Evolutionary conservation across 2,113 vertebrate genomes (phyloP), one percentile per base, ranked within the genome.

Genomic region (Nicator chloris): DNA sequence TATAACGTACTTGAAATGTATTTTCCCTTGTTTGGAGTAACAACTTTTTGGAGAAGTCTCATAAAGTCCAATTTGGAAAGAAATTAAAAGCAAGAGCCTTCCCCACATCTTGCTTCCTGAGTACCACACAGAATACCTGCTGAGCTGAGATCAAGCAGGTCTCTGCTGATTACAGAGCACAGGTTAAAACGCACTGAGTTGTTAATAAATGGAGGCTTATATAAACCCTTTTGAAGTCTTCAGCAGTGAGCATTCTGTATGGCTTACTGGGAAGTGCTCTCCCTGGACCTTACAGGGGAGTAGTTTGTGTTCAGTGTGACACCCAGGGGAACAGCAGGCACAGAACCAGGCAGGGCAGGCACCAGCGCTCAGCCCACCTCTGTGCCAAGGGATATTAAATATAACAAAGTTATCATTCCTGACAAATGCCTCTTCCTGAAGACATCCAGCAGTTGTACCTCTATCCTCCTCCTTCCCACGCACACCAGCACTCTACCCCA

Each of bases 81-180:
- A 93, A 96, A 95, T 94, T 95, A 90, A 88, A 93, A 33, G 88
- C 69, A 96, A 96, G 88, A 95, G 77, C 92, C 83, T 88, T 94
- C 63, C 83, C 35, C 51, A 68, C 21, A 11, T 50, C 80, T 57
- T 54, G 65, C 59, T 96, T 96, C 92, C 95, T 95, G 91, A 92
- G 80, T 93, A 59, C 20, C 77, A 66, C 31, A 56, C 35, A 28
- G 90, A 95, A 87, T 47, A 89, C 91, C 92, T 87, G 81, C 93
- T 93, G 86, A 92, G 92, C 84, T 53, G 61, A 95, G 86, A 94
- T 72, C 66, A 75, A 85, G 80, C 63, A 89, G 53, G 57, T 86
- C n/a, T 64, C 82, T 66, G 65, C 80, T 86, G 45, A 96, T 89
- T 91, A 83, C 57, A 30, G 44, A 91, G 70, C 78, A 78, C 57